Evolutionary conservation across 2,797 vertebrate species (phyloP), one percentile per base, ranked within the genome.

Genomic region (Alfaro cultratus): DNA sequence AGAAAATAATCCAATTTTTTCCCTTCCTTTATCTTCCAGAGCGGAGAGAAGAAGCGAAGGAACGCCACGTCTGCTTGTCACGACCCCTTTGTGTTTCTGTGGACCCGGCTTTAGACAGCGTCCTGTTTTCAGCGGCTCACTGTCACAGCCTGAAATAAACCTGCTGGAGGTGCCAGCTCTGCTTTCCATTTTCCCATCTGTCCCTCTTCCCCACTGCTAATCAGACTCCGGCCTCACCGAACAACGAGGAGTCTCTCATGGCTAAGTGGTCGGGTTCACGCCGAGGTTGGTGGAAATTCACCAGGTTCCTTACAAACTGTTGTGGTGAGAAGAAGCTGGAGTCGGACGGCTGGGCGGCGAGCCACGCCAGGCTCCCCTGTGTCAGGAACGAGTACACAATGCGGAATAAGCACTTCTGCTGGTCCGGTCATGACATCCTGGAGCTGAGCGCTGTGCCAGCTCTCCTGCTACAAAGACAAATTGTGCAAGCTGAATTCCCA

Each of bases 1-100:
- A 93, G 91, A 95, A 94, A 94, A 95, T 96, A 95, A 96, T 96
- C 93, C 85, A 81, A 95, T 95, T 95, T 94, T 91, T 93, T 85
- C 57, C 62, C 90, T 93, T 86, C 91, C 93, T 95, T 95, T 95
- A 95, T 96, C 93, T 95, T 80, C 79, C 74, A 89, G 88, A 94
- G 90, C 91, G 76, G 83, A 87, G 84, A 92, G 90, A 87, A 94
- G 91, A 95, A 95, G 92, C 86, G 78, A 92, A 91, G 83, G 83
- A 92, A 94, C 88, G 91, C 93, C 92, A 91, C 94, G 95, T 95
- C 95, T 95, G 91, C 94, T 94, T 95, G 93, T 95, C 95, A 96
- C 85, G 75, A 95, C 89, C 91, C 91, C 90, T 95, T 95, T 95
- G 93, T 95, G 80, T 88, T 75, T 87, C 91, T 84, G 89, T 91